Evolutionary conservation across 2,888 invertebrate species (phyloP).

Genomic region (Apamea epomidion): DNA sequence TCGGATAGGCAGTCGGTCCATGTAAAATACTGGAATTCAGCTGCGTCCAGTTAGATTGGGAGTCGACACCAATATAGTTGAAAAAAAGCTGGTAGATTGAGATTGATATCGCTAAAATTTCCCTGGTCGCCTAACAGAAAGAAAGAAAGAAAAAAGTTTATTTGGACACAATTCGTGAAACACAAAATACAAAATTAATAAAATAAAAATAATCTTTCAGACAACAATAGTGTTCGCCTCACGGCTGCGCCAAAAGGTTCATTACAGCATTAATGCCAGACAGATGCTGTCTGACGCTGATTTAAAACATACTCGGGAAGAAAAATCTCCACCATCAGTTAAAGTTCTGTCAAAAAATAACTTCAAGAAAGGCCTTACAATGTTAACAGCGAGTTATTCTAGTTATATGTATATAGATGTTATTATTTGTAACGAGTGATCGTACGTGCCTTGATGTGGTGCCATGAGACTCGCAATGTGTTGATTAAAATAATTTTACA

Average conservation of each 20-base stretch:
- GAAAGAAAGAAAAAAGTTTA: no score
- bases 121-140: neutral
- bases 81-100: neutral
- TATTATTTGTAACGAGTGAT: conserved; percentile 72
- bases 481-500: conserved; percentile 79
- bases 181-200: no score
- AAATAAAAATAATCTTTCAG: no score
- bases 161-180: no score
- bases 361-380: conserved; percentile 38
- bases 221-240: no score
- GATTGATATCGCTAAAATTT: neutral
- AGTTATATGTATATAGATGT: conserved; percentile 74
- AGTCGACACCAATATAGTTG: neutral
- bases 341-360: conserved; percentile 42
- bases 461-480: conserved; percentile 84
- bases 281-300: no score
- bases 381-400: conserved; percentile 71
- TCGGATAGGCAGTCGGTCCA: neutral
- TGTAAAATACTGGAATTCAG: neutral
- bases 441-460: conserved; percentile 85
- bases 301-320: neutral
- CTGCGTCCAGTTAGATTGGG: neutral
- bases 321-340: neutral
- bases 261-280: no score
- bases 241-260: no score